Percentiles rank a stretch among this genome's conserved stretches.
Evolutionary conservation across 2,888 invertebrate genomes (phyloP).

Genomic region (Scaeva pyrastri): DNA sequence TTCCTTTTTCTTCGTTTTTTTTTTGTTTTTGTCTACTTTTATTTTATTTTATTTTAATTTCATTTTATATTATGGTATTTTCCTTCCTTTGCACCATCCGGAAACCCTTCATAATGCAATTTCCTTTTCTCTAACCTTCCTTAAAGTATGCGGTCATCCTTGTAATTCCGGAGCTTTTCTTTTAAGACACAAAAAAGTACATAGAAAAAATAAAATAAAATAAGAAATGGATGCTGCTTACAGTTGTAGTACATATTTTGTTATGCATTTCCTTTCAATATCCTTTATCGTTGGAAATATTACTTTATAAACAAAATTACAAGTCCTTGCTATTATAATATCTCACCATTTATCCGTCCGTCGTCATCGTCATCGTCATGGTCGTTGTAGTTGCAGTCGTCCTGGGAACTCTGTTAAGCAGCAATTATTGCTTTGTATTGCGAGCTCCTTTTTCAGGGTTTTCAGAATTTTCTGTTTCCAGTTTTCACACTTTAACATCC

Average conservation of each 20-base stretch:
- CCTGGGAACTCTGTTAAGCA: constrained; percentile 56
- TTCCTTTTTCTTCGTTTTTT: background rate
- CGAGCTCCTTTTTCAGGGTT: background rate
- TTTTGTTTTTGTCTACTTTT: background rate
- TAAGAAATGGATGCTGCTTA: background rate
- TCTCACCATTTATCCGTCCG: constrained; percentile 62
- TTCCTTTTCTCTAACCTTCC: constrained; percentile 44
- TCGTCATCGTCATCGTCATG: background rate
- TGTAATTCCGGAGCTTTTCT: constrained; percentile 38
- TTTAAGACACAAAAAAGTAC: constrained; percentile 4
- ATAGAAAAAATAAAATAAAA: too few species aligned
- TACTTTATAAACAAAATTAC: constrained; percentile 59
- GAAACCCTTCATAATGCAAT: constrained; percentile 57
- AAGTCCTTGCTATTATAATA: constrained; percentile 31
- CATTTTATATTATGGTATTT: background rate
- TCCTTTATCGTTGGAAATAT: constrained; percentile 29
- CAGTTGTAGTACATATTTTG: constrained; percentile 34
- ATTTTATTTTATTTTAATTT: background rate
- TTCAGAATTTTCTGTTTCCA: too few species aligned
- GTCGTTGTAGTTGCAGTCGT: too few species aligned
- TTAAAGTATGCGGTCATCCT: constrained; percentile 59
- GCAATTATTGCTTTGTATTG: constrained; percentile 52
- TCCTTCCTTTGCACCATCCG: background rate
- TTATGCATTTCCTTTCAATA: constrained; percentile 53
- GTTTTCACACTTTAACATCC: constrained; percentile 26